A percentile compares a stretch with the other conserved stretches of the same genome.
These are phyloP conservation scores for Mixornis gularis DNA, from an alignment of 2,113 vertebrate species.

Conservation along the genomic window DNA sequence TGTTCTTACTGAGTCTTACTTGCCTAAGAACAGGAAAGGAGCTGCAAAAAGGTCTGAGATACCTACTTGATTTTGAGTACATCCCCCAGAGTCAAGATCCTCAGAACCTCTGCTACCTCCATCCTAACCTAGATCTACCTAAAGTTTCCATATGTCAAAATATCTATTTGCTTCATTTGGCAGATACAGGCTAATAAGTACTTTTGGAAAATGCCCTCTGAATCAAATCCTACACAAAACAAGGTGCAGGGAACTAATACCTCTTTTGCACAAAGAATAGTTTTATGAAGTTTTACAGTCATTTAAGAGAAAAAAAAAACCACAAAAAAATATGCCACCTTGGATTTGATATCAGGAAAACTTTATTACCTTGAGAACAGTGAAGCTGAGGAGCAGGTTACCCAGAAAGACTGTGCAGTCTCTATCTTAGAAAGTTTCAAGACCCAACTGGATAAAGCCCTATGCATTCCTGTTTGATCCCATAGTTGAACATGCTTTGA, in stretches of 20 bases:
- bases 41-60: not conserved
- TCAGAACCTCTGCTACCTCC: not conserved
- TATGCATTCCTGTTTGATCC: not conserved
- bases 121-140: not conserved
- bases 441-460: not conserved
- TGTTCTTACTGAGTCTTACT: not conserved
- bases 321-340: not conserved
- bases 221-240: not conserved
- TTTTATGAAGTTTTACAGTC: not conserved
- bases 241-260: not conserved
- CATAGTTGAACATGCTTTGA: not conserved
- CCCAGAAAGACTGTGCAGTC: not conserved
- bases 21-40: not conserved
- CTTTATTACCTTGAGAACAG: not conserved
- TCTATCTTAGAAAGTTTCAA: not conserved
- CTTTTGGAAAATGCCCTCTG: not conserved
- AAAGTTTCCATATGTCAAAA: not conserved
- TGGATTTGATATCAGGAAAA: not conserved
- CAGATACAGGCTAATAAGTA: not conserved
- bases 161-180: not conserved
- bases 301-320: not conserved
- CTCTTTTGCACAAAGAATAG: not conserved
- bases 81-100: not conserved
- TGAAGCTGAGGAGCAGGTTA: not conserved
- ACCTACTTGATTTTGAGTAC: not conserved